Conservation (phyloP, 2,113 vertebrate genomes). For the Charina bottae region DNA sequence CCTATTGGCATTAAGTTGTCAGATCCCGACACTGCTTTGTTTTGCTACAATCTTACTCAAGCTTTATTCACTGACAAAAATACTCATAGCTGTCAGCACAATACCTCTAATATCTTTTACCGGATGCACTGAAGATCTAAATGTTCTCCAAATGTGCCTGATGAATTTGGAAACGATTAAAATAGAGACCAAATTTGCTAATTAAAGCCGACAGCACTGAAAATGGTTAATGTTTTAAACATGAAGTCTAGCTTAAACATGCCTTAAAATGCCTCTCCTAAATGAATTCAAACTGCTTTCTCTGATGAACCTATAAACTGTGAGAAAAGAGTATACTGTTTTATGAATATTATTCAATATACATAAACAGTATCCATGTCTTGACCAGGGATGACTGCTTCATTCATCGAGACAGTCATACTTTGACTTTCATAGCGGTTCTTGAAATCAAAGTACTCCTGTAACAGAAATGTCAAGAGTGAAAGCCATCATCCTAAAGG, state of each 20-base stretch:
- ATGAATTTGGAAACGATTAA: constrained; percentile 67
- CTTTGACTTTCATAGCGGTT: constrained; percentile 27
- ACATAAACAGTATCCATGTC: constrained; percentile 24
- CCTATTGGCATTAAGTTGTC: constrained; percentile 29
- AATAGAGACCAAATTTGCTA: constrained; percentile 58
- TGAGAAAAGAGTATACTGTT: constrained; percentile 29
- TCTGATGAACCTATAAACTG: background rate
- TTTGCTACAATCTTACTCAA: constrained; percentile 32
- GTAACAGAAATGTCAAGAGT: background rate
- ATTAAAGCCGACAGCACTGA: constrained; percentile 48
- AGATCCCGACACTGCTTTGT: constrained; percentile 26
- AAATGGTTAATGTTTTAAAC: constrained; percentile 46
- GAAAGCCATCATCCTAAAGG: background rate
- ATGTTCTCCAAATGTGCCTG: constrained; percentile 48
- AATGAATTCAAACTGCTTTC: constrained; percentile 39
- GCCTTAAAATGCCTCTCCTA: constrained; percentile 45
- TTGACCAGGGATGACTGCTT: background rate
- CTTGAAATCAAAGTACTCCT: constrained; percentile 11
- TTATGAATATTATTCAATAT: background rate
- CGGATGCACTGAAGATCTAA: constrained; percentile 51
- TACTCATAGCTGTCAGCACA: constrained; percentile 31
- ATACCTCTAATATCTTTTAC: constrained; percentile 51
- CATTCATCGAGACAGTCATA: constrained; percentile 10
- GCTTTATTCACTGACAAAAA: constrained; percentile 41
- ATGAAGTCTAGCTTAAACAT: constrained; percentile 53